These are phyloP conservation scores for Choloepus didactylus DNA, from an alignment of 2,797 vertebrate species.

Conservation along the genomic window DNA sequence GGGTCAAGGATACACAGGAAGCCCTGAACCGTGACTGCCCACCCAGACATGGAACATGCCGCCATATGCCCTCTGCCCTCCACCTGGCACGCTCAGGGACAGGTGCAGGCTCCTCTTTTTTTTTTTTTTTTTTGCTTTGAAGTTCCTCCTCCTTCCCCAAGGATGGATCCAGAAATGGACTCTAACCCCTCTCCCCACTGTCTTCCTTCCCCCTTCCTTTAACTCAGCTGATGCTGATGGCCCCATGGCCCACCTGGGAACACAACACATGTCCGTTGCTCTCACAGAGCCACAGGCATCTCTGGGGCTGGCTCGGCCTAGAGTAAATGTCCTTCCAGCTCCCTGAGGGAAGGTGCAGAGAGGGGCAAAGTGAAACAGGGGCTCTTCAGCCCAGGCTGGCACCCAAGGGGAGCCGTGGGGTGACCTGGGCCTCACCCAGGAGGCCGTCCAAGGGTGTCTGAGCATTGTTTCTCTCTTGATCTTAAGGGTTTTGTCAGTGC, in stretches of 20 bases:
- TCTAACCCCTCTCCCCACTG: not conserved
- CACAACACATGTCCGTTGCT: not conserved
- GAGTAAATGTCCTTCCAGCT: not conserved
- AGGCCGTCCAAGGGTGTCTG: too few species aligned
- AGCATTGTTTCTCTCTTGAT: not conserved
- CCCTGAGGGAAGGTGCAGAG: not conserved
- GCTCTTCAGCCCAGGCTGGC: not conserved
- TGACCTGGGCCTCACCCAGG: not conserved
- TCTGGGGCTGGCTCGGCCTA: not conserved
- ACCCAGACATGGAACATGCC: not conserved
- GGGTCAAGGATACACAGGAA: slow-evolving; percentile 39
- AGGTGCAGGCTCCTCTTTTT: not conserved
- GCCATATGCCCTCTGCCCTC: not conserved
- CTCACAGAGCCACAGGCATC: not conserved
- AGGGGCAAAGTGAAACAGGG: not conserved
- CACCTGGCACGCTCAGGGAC: not conserved
- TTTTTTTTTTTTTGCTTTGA: not conserved
- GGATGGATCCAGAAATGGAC: not conserved
- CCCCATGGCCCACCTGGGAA: not conserved
- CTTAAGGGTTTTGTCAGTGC: not conserved
- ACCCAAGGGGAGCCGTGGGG: not conserved
- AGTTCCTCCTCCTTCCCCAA: not conserved
- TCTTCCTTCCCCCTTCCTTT: not conserved
- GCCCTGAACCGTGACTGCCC: not conserved
- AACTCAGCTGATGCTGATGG: not conserved